Percentiles rank a stretch among this genome's conserved stretches.
Conservation (phyloP, 2,888 invertebrate species). For the Strigamia maritima region DNA sequence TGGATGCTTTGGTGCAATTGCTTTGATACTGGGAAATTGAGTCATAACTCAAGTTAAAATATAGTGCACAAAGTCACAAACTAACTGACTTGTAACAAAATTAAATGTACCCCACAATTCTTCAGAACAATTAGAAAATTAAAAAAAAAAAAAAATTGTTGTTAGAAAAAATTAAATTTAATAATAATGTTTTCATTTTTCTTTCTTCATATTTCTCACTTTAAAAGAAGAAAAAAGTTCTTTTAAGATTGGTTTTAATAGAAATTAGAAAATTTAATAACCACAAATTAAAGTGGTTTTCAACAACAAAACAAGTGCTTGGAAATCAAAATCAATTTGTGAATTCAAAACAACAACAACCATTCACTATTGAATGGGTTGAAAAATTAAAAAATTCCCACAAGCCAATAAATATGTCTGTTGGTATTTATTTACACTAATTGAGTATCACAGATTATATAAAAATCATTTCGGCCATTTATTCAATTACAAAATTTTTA, state of each 20-base stretch:
- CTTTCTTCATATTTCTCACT: no score
- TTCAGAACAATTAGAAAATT: background rate
- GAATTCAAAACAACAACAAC: constrained; percentile 2
- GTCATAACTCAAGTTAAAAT: constrained; percentile 24
- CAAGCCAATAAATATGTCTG: no score
- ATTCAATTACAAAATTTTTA: no score
- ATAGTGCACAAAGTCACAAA: background rate
- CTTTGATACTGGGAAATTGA: background rate
- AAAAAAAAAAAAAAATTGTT: background rate
- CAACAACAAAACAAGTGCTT: background rate
- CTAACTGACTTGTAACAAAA: background rate
- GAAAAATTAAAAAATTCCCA: background rate
- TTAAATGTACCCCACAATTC: background rate
- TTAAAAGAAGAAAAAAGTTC: no score
- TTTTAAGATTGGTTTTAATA: background rate
- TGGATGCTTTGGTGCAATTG: constrained; percentile 8
- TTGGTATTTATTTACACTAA: no score
- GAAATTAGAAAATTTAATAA: background rate
- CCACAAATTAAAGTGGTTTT: background rate
- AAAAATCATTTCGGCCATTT: no score
- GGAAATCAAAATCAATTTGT: constrained; percentile 9
- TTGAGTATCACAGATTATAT: no score
- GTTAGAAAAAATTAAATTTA: no score
- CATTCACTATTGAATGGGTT: background rate
- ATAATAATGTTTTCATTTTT: no score